A percentile compares a stretch with the other conserved stretches of the same genome.
Evolutionary conservation across 2,113 vertebrate species (phyloP).

Genomic region (Limanda limanda): DNA sequence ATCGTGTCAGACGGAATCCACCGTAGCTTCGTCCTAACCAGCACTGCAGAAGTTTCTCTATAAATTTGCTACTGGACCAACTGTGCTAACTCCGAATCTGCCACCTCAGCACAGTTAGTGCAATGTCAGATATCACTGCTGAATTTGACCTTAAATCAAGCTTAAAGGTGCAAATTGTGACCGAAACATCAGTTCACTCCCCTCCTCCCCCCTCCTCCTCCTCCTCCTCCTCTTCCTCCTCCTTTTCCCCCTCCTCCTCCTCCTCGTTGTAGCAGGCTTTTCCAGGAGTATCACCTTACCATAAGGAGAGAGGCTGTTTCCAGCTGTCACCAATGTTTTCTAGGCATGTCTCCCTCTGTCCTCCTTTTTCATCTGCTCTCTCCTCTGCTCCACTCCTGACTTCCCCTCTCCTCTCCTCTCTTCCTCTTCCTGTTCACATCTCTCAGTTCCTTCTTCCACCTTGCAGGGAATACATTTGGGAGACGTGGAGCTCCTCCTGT

Average conservation of each 20-base stretch:
- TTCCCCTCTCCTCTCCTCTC: not conserved
- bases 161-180: conserved; percentile 28
- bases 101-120: not conserved
- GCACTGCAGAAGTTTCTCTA: too few relatives aligned
- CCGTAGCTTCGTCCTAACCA: too few relatives aligned
- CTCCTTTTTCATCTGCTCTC: conserved; percentile 33
- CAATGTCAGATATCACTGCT: conserved; percentile 9
- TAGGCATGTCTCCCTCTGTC: conserved; percentile 42
- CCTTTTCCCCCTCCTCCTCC: conserved; percentile 5
- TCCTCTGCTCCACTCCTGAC: not conserved
- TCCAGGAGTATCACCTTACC: conserved; percentile 50
- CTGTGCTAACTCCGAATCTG: conserved; percentile 5
- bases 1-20: too few relatives aligned
- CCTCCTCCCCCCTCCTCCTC: not conserved
- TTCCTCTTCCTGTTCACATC: not conserved
- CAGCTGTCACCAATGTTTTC: conserved; percentile 58
- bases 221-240: conserved; percentile 5
- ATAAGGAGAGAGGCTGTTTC: conserved; percentile 53
- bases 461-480: not conserved
- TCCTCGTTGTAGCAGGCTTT: conserved; percentile 26
- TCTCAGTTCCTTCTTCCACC: not conserved
- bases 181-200: conserved; percentile 31
- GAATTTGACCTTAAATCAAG: conserved; percentile 28
- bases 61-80: not conserved
- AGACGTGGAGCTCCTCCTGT: not conserved